Base-by-base conservation (phyloP, 2,797 vertebrate genomes). In the Crossoptilon crossoptilon region DNA sequence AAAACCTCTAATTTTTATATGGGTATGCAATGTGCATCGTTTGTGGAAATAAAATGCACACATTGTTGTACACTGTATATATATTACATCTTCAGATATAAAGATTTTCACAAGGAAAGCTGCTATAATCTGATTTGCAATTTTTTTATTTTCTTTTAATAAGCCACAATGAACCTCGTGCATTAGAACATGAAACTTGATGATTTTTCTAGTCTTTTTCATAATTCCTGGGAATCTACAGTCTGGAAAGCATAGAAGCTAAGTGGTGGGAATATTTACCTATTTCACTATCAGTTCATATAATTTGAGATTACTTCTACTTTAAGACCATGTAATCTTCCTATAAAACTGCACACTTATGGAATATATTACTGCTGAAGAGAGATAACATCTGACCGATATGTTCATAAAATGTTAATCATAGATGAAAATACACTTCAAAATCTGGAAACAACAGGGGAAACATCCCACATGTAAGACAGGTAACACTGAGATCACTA, bases 261-360 rank as follows among this genome's bases (percentile, higher is more conserved):
- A 51, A 74, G 7, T 43, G 16, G 13, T 22, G 68, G 60, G 46
- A 64, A 8, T 2, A 24, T 86, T 83, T 46, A 58, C 14, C 14
- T 51, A 78, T 16, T 14, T 6, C 33, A 33, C 35, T 12, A 5
- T 26, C 44, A 78, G 17, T 64, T 43, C 9, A 5, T 11, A 10
- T 58, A 14, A 55, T 78, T 88, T 78, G 17, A 86, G 17, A 51
- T 83, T 69, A 24, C 11, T 46, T 26, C 29, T 85, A 43, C 58
- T 76, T 90, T 60, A 67, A 67, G 51, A 22, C 62, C 44, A 24
- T 11, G 37, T 92, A 91, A 76, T 78, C 31, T 84, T 95, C 81
- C 75, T 77, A 75, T 71, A 90, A 90, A 86, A 76, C 27, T 4
- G 14, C 29, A 91, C 73, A 43, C 29, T 74, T 72, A 22, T 64